These are phyloP conservation scores for Drosophila ironensis DNA, from an alignment of 1,140 invertebrate species.

Conservation along the genomic window DNA sequence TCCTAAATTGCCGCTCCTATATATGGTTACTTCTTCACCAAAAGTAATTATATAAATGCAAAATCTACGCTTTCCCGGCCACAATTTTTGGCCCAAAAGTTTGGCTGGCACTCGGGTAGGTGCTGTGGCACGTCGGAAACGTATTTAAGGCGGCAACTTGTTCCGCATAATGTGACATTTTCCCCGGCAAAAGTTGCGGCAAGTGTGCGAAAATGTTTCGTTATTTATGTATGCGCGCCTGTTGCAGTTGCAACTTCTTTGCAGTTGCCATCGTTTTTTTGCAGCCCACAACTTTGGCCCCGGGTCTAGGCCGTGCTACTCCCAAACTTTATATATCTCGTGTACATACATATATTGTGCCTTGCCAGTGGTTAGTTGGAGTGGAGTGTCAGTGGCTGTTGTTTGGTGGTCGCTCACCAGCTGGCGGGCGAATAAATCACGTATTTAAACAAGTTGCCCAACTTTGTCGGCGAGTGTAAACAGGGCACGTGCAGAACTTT, in stretches of 20 bases:
- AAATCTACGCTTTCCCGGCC: conserved; percentile 9
- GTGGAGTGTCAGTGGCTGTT: conserved; percentile 28
- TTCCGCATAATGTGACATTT: conserved; percentile 75
- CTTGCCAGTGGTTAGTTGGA: conserved; percentile 21
- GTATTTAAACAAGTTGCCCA: conserved; percentile 76
- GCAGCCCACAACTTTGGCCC: conserved; percentile 54
- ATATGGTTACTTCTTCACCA: background rate
- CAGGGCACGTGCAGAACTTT: conserved; percentile 74
- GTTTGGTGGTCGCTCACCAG: conserved; percentile 48
- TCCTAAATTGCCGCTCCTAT: too few relatives aligned
- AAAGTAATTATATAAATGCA: conserved; percentile 6
- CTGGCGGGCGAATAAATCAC: conserved; percentile 75
- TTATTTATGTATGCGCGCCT: conserved; percentile 77
- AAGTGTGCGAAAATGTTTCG: conserved; percentile 61
- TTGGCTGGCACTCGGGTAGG: conserved; percentile 15
- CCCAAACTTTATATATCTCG: too few relatives aligned
- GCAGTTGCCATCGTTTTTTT: conserved; percentile 52
- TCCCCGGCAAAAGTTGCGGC: conserved; percentile 40
- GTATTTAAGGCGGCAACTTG: conserved; percentile 53
- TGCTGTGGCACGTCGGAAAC: conserved; percentile 62
- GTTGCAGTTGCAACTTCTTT: conserved; percentile 69
- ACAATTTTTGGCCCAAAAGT: conserved; percentile 8
- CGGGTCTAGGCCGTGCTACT: conserved; percentile 19
- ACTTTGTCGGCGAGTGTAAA: conserved; percentile 60
- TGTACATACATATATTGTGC: too few relatives aligned